phyloP scores from a whole-genome alignment of 2,797 vertebrate species.

The Neoniphon sammara region DNA sequence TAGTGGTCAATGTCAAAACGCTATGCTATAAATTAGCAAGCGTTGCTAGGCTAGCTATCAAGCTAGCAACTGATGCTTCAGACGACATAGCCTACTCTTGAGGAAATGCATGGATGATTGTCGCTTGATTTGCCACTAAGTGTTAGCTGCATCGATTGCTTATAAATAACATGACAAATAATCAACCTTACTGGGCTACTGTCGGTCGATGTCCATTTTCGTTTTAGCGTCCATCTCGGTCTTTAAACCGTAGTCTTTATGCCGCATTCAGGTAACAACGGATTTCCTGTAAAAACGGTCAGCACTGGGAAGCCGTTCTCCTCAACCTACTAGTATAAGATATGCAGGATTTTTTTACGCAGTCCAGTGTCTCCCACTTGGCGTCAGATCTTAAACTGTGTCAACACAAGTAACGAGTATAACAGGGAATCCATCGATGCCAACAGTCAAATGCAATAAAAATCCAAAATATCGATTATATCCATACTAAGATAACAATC shows the following conservation, averaged over 20 bases:
- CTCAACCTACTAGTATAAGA: too few relatives aligned
- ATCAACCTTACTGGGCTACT: slow-evolving; percentile 50
- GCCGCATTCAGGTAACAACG: slow-evolving; percentile 58
- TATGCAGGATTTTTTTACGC: too few relatives aligned
- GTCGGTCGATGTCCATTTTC: slow-evolving; percentile 63
- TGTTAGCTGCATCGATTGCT: rapidly evolving
- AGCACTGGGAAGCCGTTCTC: neutral
- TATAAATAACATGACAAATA: rapidly evolving
- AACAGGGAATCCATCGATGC: too few relatives aligned
- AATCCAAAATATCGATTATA: too few relatives aligned
- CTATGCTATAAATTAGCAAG: slow-evolving; percentile 21
- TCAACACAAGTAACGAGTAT: too few relatives aligned
- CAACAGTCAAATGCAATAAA: too few relatives aligned
- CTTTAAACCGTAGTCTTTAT: slow-evolving; percentile 47
- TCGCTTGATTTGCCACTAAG: neutral
- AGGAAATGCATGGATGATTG: neutral
- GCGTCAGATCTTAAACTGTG: too few relatives aligned
- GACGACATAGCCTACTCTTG: neutral
- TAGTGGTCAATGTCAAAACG: neutral
- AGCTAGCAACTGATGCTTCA: slow-evolving; percentile 33
- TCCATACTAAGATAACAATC: too few relatives aligned
- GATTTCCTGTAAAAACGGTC: slow-evolving; percentile 27
- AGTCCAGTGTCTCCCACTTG: too few relatives aligned
- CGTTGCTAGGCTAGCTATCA: slow-evolving; percentile 57
- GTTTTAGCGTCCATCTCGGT: slow-evolving; percentile 61